Conservation (phyloP, 2,113 vertebrate genomes). For the Neodon shergylaensis region DNA sequence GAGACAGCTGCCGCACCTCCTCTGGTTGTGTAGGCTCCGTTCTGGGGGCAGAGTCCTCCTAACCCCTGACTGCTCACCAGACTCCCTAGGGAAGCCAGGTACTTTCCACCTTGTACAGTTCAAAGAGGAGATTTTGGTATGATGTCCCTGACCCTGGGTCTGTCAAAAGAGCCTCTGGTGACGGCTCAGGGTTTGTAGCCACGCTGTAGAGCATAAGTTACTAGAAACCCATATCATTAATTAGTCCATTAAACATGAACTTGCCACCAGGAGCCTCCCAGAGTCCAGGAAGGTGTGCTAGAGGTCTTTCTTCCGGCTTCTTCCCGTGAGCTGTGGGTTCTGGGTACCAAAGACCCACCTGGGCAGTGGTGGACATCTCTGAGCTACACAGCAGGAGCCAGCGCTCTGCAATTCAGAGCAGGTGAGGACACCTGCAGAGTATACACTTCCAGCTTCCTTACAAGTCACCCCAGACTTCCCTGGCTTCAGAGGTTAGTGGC, state of each 20-base stretch:
- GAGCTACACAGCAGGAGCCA: too few relatives aligned
- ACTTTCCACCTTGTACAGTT: background rate
- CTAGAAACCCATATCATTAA: background rate
- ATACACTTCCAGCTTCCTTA: fast-evolving
- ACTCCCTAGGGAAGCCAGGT: background rate
- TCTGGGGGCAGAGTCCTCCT: background rate
- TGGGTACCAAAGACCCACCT: fast-evolving
- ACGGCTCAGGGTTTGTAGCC: background rate
- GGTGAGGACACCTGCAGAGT: background rate
- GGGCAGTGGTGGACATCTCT: background rate
- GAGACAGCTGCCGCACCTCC: background rate
- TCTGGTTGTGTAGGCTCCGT: fast-evolving
- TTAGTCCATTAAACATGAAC: background rate
- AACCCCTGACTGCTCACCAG: fast-evolving
- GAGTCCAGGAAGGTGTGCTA: background rate
- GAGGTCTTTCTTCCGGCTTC: background rate
- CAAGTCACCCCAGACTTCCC: background rate
- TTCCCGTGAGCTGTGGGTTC: background rate
- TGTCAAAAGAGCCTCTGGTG: background rate
- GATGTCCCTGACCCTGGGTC: background rate
- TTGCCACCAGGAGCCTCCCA: background rate
- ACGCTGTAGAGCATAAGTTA: background rate
- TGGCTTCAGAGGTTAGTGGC: background rate
- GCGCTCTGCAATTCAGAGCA: background rate
- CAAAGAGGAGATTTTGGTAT: background rate